A percentile compares a stretch with the other conserved stretches of the same genome.
Conservation (phyloP, 2,888 invertebrate species). For the Neuroscelio doddi region DNA sequence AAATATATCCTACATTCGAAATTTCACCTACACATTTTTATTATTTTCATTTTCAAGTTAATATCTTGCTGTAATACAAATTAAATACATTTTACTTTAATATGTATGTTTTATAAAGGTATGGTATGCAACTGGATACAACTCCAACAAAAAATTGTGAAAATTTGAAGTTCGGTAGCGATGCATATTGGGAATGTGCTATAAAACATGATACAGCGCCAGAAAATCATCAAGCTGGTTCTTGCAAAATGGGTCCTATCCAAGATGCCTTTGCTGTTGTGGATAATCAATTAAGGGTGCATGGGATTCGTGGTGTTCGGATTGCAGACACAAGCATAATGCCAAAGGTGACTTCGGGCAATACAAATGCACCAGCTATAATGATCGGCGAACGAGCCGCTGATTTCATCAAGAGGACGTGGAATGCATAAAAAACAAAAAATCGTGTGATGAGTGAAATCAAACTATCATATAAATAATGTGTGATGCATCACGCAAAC, state of each 20-base stretch:
- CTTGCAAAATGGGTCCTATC: constrained; percentile 77
- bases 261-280: constrained; percentile 76
- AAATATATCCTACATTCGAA: too few species aligned
- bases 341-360: constrained; percentile 75
- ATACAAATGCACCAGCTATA: constrained; percentile 75
- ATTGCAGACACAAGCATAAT: constrained; percentile 76
- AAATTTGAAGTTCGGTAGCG: constrained; percentile 80
- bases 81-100: too few species aligned
- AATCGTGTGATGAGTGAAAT: neutral
- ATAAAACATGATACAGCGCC: constrained; percentile 76
- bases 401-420: constrained; percentile 72
- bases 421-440: constrained; percentile 52
- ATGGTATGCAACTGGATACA: constrained; percentile 83
- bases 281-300: constrained; percentile 73
- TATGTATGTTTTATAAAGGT: constrained; percentile 68
- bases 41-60: too few species aligned
- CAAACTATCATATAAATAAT: too few species aligned
- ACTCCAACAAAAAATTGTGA: constrained; percentile 85
- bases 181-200: constrained; percentile 78
- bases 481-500: too few species aligned
- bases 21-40: too few species aligned
- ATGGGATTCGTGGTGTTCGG: constrained; percentile 73
- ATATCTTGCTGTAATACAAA: too few species aligned
- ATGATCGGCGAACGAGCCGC: constrained; percentile 76
- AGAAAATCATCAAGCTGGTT: constrained; percentile 79